Conservation (phyloP, 2,797 vertebrate genomes). For the Antrozous pallidus region DNA sequence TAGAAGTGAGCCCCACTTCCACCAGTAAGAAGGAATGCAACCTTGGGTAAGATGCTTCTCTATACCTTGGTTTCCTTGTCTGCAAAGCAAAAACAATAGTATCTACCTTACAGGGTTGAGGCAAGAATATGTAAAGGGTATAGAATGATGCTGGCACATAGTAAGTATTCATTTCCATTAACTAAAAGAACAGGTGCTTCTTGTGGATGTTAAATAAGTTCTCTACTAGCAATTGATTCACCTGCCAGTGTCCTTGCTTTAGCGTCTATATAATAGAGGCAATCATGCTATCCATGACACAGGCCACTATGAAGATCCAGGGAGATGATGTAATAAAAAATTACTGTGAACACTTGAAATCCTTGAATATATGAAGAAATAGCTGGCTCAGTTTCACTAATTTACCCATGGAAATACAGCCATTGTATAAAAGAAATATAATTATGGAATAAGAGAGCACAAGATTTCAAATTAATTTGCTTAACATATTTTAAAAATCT, state of each 20-base stretch:
- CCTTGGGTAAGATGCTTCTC: not conserved
- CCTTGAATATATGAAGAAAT: not conserved
- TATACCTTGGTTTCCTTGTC: not conserved
- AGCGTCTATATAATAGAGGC: not conserved
- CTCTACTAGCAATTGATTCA: not conserved
- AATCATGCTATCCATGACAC: not conserved
- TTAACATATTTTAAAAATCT: not conserved
- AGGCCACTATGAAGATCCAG: not conserved
- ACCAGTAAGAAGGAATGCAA: not conserved
- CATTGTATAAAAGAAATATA: not conserved
- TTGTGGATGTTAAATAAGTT: not conserved
- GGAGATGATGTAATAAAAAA: not conserved
- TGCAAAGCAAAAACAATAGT: not conserved
- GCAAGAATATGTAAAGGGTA: not conserved
- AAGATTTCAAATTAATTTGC: not conserved
- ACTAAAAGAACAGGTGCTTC: not conserved
- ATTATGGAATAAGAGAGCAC: not conserved
- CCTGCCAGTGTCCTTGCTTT: not conserved
- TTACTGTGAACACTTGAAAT: not conserved
- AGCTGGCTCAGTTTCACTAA: not conserved
- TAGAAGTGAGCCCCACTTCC: not conserved
- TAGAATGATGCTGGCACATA: not conserved
- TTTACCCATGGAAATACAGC: not conserved
- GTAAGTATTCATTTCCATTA: not conserved
- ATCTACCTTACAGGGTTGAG: not conserved